Evolutionary conservation across 2,113 vertebrate species (phyloP), one percentile per base, ranked within the genome.

Genomic region (Tringa solitaria): DNA sequence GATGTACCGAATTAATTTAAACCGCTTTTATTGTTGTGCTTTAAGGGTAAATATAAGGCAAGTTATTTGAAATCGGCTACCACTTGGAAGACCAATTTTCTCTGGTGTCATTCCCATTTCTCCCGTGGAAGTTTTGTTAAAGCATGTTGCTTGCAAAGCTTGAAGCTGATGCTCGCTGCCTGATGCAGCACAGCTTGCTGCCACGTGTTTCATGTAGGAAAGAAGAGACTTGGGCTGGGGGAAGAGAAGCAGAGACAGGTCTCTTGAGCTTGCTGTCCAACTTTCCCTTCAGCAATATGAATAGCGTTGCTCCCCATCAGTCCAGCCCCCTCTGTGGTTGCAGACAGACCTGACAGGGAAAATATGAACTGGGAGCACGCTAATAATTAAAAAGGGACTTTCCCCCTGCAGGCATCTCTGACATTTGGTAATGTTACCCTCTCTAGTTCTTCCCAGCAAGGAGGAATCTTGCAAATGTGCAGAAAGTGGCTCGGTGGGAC

Each of bases 321-420:
- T 46, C 75, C 50, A 78, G 50, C 26, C 77, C 63, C 43, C 41
- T 78, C 6, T 37, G 57, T 33, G 45, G 81, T 3, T 82, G 61
- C 87, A 80, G 84, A 33, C 54, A 56, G 23, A 82, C 61, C 90
- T 93, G 91, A 91, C 10, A 18, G 32, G 86, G 81, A 95, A 95
- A 92, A 89, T 56, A 85, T 28, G 45, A 96, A 87, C 77, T 61
- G 53, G 74, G 75, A 95, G 63, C 65, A 14, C 3, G 8, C 65
- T 84, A 84, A 84, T 93, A 76, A 87, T 91, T 89, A 54, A 73
- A 75, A 84, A 75, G 93, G 96, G 94, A 78, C 90, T 95, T 96
- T 84, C 86, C 90, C 79, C 22, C 22, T 60, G 41, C 50, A 79
- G 61, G 85, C 92, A 89, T 84, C 86, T 82, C 84, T 87, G 80